phyloP scores from a whole-genome alignment of 2,888 invertebrate genomes.

The Aspidiotus rigidus region DNA sequence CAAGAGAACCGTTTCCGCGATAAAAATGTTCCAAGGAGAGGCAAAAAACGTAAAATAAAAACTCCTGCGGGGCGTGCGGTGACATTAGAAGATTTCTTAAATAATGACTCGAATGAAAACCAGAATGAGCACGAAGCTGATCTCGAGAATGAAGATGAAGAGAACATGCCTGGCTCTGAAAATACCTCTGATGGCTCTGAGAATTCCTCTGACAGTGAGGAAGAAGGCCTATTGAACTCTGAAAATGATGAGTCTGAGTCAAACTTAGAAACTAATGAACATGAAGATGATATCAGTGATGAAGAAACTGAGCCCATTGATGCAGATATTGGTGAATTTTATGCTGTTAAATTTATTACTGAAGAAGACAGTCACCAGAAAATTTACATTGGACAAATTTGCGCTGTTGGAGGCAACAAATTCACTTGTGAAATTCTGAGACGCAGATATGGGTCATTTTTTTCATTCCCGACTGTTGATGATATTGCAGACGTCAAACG shows the following conservation, averaged over 20 bases:
- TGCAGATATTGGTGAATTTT: constrained; percentile 8
- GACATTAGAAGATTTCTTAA: not conserved
- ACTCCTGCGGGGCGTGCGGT: not conserved
- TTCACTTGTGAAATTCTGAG: not conserved
- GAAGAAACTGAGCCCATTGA: not conserved
- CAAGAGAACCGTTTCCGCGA: not conserved
- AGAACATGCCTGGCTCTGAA: too few species aligned
- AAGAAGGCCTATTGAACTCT: not conserved
- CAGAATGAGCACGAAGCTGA: not conserved
- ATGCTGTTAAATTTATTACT: not conserved
- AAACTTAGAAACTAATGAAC: too few species aligned
- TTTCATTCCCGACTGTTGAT: not conserved
- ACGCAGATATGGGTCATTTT: not conserved
- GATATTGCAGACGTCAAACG: not conserved
- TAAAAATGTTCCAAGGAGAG: not conserved
- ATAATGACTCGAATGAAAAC: not conserved
- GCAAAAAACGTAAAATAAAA: not conserved
- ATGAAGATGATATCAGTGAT: too few species aligned
- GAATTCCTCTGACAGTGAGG: not conserved
- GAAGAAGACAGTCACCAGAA: not conserved
- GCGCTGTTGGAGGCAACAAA: not conserved
- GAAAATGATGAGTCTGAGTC: too few species aligned
- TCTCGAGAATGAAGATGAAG: too few species aligned
- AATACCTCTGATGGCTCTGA: too few species aligned
- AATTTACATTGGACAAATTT: constrained; percentile 11